Base-by-base conservation (phyloP, 2,113 vertebrate species). In the Himantopus leucocephalus region DNA sequence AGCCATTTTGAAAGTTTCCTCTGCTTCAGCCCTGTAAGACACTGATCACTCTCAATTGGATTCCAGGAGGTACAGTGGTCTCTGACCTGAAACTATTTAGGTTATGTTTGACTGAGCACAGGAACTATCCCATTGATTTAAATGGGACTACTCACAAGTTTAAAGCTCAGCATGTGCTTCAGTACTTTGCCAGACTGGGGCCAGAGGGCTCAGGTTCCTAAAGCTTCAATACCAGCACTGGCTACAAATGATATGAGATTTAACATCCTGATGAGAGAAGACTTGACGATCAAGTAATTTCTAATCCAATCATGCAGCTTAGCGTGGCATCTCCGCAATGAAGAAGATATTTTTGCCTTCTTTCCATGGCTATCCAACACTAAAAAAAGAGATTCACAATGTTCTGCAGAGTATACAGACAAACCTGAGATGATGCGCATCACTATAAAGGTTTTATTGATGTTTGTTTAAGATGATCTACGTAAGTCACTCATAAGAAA, bases 121-220 rank as follows among this genome's bases (percentile, higher is more conserved):
- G 50, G 45, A 95, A 37, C 47, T 41, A 77, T 34, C 47, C 43
- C 34, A 63, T 43, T 52, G 72, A 90, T 59, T 91, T 90, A 76
- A 96, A 88, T 3, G 17, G 59, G 56, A 86, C 56, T 85, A 50
- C 71, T 66, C 0, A 0, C 47, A 83, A 88, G 78, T 90, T 74
- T 80, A 88, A 96, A 88, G 93, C 85, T 73, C 88, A 93, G 93
- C 59, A 23, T 39, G 88, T 59, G 23, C 82, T 91, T 93, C 85
- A 88, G 67, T 67, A 88, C 82, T 95, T 91, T 52, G 59, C 37
- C 76, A 80, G 34, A 26, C 67, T 67, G 47, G 30, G 59, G 88
- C 50, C 82, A 94, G 72, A 97, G 82, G 80, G 83, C 56, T 95
- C 64, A 48, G 39, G 43, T 56, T 93, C 83, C 64, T 82, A 66